These are phyloP conservation scores for Coryphaenoides rupestris DNA, from an alignment of 2,113 vertebrate species.

Conservation along the genomic window DNA sequence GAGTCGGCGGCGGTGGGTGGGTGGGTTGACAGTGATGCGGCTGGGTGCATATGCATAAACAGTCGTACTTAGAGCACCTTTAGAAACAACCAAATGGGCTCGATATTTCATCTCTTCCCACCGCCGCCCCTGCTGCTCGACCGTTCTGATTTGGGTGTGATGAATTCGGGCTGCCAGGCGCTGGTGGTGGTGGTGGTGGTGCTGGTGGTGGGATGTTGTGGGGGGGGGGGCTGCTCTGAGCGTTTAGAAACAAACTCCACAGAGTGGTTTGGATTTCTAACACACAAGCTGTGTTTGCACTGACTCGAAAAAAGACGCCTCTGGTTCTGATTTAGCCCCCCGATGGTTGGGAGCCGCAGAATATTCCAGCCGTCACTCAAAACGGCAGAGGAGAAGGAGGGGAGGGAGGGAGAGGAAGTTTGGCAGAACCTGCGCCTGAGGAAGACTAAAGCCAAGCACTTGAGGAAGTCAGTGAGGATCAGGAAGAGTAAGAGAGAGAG, in stretches of 20 bases:
- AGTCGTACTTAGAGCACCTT: slow-evolving; percentile 61
- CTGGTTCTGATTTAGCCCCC: not conserved
- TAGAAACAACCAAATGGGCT: slow-evolving; percentile 59
- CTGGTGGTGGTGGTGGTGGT: not conserved
- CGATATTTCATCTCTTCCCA: slow-evolving; percentile 55
- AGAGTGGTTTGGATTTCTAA: too few species aligned
- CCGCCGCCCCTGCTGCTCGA: slow-evolving; percentile 1
- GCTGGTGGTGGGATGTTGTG: too few species aligned
- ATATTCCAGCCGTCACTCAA: slow-evolving; percentile 32
- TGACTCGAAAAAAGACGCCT: not conserved
- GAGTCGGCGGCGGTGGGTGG: slow-evolving; percentile 13
- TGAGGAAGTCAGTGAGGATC: too few species aligned
- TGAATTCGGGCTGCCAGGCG: slow-evolving; percentile 43
- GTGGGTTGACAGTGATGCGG: slow-evolving; percentile 36
- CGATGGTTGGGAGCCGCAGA: slow-evolving; percentile 22
- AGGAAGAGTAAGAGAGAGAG: not conserved
- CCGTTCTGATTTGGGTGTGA: slow-evolving; percentile 47
- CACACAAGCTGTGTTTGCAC: slow-evolving; percentile 25
- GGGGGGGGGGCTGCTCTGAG: too few species aligned
- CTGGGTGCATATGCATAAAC: slow-evolving; percentile 64
- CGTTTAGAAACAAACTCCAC: too few species aligned
- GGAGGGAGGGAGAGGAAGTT: not conserved
- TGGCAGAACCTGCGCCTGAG: too few species aligned
- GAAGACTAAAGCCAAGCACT: too few species aligned
- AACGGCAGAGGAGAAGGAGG: not conserved